Evolutionary conservation across 2,797 vertebrate genomes (phyloP).

Genomic region (Enteromius thamalakanensis): DNA sequence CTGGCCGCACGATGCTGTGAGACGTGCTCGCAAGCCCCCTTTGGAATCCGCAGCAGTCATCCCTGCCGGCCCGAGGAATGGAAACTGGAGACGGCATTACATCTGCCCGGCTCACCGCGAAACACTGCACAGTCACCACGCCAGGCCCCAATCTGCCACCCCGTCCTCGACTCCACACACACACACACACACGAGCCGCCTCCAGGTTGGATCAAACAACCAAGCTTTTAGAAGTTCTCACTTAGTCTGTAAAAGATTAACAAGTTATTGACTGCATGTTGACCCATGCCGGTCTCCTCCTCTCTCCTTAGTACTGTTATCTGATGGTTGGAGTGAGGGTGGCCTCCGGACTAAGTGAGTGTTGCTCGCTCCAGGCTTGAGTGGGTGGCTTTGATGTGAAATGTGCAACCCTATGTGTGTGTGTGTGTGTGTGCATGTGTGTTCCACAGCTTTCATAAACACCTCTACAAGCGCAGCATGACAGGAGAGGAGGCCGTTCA

Average conservation of each 20-base stretch:
- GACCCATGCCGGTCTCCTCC: slow-evolving; percentile 58
- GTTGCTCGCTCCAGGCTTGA: slow-evolving; percentile 62
- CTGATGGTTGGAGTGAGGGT: slow-evolving; percentile 60
- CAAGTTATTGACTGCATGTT: slow-evolving; percentile 63
- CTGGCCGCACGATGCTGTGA: slow-evolving; percentile 41
- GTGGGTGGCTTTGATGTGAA: slow-evolving; percentile 69
- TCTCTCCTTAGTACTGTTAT: slow-evolving; percentile 58
- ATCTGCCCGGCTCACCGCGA: slow-evolving; percentile 23
- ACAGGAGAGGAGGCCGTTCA: slow-evolving; percentile 50
- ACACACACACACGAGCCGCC: slow-evolving; percentile 47
- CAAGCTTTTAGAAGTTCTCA: slow-evolving; percentile 58
- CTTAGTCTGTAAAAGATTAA: slow-evolving; percentile 66
- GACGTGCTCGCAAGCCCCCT: slow-evolving; percentile 36
- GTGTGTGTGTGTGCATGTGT: slow-evolving; percentile 41
- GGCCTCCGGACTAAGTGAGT: slow-evolving; percentile 64
- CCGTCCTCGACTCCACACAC: slow-evolving; percentile 30
- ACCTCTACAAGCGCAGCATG: slow-evolving; percentile 59
- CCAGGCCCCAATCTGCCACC: slow-evolving; percentile 43
- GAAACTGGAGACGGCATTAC: slow-evolving; percentile 41
- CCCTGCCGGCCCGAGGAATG: slow-evolving; percentile 40
- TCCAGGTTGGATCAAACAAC: slow-evolving; percentile 56
- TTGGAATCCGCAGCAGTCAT: slow-evolving; percentile 50
- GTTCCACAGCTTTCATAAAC: slow-evolving; percentile 67
- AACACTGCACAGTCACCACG: slow-evolving; percentile 35
- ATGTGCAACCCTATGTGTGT: slow-evolving; percentile 58